Conservation (phyloP, 2,113 vertebrate genomes). For the Rafetus swinhoei region DNA sequence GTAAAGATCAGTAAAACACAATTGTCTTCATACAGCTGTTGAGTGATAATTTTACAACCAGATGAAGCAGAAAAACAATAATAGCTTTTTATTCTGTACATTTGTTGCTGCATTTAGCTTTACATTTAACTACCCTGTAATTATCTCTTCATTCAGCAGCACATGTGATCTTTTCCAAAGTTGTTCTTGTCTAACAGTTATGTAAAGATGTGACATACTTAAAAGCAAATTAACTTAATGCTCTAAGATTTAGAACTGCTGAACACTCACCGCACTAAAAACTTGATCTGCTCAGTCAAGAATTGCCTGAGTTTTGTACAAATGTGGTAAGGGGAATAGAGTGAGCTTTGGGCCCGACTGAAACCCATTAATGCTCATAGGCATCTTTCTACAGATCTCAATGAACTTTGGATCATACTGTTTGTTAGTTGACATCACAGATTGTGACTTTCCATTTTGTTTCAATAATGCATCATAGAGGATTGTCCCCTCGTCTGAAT, state of each 20-base stretch:
- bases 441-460: not conserved
- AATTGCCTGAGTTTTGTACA: not conserved
- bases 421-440: not conserved
- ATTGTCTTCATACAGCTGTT: not conserved
- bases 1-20: not conserved
- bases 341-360: not conserved
- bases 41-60: conserved; percentile 42
- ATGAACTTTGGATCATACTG: not conserved
- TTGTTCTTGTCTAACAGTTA: conserved; percentile 42
- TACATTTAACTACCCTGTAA: conserved; percentile 50
- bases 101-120: conserved; percentile 59
- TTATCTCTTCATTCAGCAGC: conserved; percentile 59
- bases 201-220: conserved; percentile 36
- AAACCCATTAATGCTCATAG: not conserved
- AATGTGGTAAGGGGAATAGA: not conserved
- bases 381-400: not conserved
- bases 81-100: conserved; percentile 11
- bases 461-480: fast-evolving
- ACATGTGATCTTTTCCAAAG: not conserved
- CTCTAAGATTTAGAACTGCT: not conserved
- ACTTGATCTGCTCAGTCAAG: not conserved
- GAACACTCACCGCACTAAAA: not conserved
- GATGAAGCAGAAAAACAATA: conserved; percentile 56
- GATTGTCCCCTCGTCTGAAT: not conserved
- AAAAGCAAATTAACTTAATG: conserved; percentile 26